Evolutionary conservation across 2,888 invertebrate genomes (phyloP).

Genomic region (Balanococcus diminutus): DNA sequence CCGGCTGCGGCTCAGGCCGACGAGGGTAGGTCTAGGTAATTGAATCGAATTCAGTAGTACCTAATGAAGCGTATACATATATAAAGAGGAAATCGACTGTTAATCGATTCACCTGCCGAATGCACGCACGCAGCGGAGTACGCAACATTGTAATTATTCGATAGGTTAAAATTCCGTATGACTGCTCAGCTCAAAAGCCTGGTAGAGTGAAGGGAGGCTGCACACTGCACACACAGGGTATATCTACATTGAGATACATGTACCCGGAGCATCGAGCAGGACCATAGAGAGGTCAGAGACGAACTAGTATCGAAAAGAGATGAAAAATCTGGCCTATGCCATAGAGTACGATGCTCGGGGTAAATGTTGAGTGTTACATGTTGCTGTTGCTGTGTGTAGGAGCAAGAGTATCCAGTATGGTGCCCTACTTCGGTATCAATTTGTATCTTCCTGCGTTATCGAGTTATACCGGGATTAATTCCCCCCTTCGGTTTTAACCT

Average conservation of each 20-base stretch:
- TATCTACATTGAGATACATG: neutral
- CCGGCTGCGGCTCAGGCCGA: no score
- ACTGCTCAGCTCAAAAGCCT: no score
- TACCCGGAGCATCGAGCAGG: neutral
- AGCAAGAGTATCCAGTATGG: no score
- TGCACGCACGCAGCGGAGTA: slow-evolving; percentile 24
- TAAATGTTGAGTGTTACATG: neutral
- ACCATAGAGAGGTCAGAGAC: neutral
- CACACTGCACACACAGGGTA: neutral
- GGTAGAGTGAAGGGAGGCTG: neutral
- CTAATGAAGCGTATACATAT: slow-evolving; percentile 1
- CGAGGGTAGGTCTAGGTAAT: neutral
- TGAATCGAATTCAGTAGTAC: neutral
- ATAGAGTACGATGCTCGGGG: neutral
- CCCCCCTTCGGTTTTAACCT: neutral
- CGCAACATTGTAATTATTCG: slow-evolving; percentile 36
- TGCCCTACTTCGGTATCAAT: slow-evolving; percentile 49
- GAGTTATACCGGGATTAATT: slow-evolving; percentile 37
- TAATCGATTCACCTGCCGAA: slow-evolving; percentile 21
- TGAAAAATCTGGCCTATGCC: no score
- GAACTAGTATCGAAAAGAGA: neutral
- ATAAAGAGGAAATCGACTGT: neutral
- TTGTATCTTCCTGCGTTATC: slow-evolving; percentile 33
- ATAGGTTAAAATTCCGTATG: slow-evolving; percentile 1
- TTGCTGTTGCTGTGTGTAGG: slow-evolving; percentile 1